phyloP scores from a whole-genome alignment of 2,113 vertebrate genomes.

The Rhynchomys soricoides region DNA sequence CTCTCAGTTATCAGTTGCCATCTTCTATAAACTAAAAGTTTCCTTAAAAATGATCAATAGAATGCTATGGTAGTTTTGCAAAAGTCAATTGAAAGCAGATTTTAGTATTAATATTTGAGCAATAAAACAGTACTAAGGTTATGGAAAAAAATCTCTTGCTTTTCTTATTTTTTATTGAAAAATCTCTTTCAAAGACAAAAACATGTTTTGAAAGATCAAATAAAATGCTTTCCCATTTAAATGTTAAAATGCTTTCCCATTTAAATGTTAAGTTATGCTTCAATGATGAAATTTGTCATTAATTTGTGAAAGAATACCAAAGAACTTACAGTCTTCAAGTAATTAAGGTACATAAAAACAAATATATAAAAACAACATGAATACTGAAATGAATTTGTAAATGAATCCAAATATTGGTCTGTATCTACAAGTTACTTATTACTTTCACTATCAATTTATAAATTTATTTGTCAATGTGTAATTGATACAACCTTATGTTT shows the following conservation, averaged over 20 bases:
- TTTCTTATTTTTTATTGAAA: background rate
- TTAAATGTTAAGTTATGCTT: too few relatives aligned
- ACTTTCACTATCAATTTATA: background rate
- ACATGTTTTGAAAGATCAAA: background rate
- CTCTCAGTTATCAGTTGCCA: background rate
- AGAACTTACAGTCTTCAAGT: background rate
- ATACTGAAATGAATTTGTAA: background rate
- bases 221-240: background rate
- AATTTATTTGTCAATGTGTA: background rate
- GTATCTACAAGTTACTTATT: too few relatives aligned
- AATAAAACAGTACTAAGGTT: background rate
- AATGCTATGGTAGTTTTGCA: background rate
- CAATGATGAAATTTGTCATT: background rate
- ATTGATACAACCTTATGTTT: background rate
- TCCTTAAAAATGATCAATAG: background rate
- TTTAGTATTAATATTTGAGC: background rate
- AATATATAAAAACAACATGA: background rate
- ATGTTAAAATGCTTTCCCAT: background rate
- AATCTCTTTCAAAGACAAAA: background rate
- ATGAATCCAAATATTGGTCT: fast-evolving
- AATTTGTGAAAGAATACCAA: background rate
- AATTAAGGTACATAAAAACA: background rate
- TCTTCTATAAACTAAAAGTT: background rate
- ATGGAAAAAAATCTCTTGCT: background rate
- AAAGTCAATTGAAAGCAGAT: background rate